These are phyloP conservation scores for Sinocyclocheilus rhinocerous DNA, from an alignment of 2,113 vertebrate genomes.

Conservation along the genomic window DNA sequence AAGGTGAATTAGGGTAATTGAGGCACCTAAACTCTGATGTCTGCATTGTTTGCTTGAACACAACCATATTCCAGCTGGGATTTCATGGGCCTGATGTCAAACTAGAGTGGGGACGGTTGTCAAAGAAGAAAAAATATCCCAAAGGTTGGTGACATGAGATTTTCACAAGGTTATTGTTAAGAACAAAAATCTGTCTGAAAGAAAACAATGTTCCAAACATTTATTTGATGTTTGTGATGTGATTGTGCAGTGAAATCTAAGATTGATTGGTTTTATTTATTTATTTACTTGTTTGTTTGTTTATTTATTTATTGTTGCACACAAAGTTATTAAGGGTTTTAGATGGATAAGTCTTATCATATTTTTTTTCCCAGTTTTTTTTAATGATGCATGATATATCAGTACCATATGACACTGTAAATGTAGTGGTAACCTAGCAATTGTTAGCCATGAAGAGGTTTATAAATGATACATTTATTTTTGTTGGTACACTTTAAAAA, in stretches of 20 bases:
- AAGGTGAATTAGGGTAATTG: slow-evolving; percentile 23
- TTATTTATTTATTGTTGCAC: too few species aligned
- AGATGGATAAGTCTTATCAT: too few species aligned
- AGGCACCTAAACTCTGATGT: not conserved
- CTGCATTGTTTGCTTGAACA: not conserved
- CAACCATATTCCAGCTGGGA: not conserved
- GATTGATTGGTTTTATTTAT: too few species aligned
- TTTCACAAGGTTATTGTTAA: not conserved
- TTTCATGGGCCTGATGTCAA: not conserved
- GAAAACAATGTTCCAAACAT: not conserved
- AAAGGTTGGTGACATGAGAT: not conserved
- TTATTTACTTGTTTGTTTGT: too few species aligned
- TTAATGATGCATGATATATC: too few species aligned
- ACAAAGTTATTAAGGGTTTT: too few species aligned
- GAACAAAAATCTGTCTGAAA: not conserved
- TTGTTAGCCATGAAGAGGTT: too few species aligned
- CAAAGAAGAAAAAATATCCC: slow-evolving; percentile 1
- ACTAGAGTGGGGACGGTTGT: not conserved
- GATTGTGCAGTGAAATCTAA: not conserved
- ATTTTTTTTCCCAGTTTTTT: too few species aligned
- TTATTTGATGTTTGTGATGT: not conserved
- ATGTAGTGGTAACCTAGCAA: too few species aligned
- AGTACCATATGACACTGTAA: too few species aligned
- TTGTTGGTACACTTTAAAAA: too few species aligned
- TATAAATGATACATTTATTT: too few species aligned